Base-by-base conservation (phyloP, 2,797 vertebrate genomes). In the Alosa sapidissima region DNA sequence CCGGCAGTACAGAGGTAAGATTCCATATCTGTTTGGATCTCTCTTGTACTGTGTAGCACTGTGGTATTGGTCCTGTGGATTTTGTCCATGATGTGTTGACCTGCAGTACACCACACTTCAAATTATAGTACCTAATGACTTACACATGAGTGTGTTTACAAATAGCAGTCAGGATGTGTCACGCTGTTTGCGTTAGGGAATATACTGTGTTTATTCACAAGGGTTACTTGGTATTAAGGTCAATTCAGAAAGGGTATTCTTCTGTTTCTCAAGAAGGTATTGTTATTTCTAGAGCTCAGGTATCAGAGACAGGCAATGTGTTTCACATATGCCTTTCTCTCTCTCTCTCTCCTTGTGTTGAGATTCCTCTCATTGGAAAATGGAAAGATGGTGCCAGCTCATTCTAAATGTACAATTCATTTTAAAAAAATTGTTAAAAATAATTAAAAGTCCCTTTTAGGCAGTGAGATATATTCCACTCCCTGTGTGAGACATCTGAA, bases 1-100 rank as follows among this genome's bases (percentile, higher is more conserved):
- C 36, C 82, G 41, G 11, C 78, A 36, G 75, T 33, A 65, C 55
- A 83, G 78, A 86, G 82, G 82, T 86, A 86, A 86, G 81, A 33
- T 33, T 75, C 68, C 33, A 7, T 75, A 41, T 41, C 33, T 75
- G 3, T 19, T 5, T 33, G 36, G 3, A 41, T 72, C 33, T 75
- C 33, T 16, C 13, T 3, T 33, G 4, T 1, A 24, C 28, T 75
- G 68, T 41, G 68, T 72, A 33, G 11, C 10, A 65, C n/a, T 65
- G 62, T 36, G 28, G 11, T 41, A 16, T 5, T 72, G 10, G 5
- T 58, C 1, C 21, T 58, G 6, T 21, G 68, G 13, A 45, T 41
- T 75, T 3, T 75, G 65, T 5, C 54, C 54, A 62, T 24, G 21
- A 62, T 36, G 11, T 36, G 11, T 72, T 36, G 28, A 14, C 65